Base-by-base conservation (phyloP, 92 coral and sea anemone genomes). In the Porites lobata region DNA sequence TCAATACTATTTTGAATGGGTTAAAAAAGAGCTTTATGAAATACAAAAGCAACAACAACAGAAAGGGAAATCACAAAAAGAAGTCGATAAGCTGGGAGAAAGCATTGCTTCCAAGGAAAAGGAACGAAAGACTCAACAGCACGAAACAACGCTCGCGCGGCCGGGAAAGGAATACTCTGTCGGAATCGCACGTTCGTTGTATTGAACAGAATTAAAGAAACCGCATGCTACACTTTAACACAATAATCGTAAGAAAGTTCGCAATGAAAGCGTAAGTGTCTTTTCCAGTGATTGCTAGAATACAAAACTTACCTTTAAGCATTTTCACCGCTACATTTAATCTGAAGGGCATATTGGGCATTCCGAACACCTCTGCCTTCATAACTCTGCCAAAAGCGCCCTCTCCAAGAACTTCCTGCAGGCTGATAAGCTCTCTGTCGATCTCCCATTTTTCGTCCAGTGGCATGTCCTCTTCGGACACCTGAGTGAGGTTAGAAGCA, bases 331-430 rank as follows among this genome's bases (percentile, higher is more conserved):
- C 99, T 12, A 98, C 98, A 13, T 86, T 83, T 52, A 87, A 78
- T 64, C 89, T 72, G 43, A 84, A 82, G 6, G 93, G 93, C 80
- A 85, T 85, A 51, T 87, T 88, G 20, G 92, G 92, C 26, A 98
- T 81, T 52, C 96, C 96, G 65, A 96, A 43, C 0, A 92, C 96
- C 66, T 98, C 99, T 7, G 98, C 99, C 67, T 94, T 98, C 88
- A 96, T 79, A 12, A 98, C 99, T 18, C 90, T 86, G 50, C 99
- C 99, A 91, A 98, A 98, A 52, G 99, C 99, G 8, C 99, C 99
- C 69, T 95, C 99, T n/a, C 99, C 99, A 4, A 98, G 94, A 50
- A 92, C 89, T 19, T 89, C 98, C 65, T 91, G 82, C 29, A 94
- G 82, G 19, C 85, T 94, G 17, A 98, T 85, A 72, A 92, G 86